Evolutionary conservation across 2,888 invertebrate genomes (phyloP), one percentile per base, ranked within the genome.

Genomic region (Phytoseiulus persimilis): DNA sequence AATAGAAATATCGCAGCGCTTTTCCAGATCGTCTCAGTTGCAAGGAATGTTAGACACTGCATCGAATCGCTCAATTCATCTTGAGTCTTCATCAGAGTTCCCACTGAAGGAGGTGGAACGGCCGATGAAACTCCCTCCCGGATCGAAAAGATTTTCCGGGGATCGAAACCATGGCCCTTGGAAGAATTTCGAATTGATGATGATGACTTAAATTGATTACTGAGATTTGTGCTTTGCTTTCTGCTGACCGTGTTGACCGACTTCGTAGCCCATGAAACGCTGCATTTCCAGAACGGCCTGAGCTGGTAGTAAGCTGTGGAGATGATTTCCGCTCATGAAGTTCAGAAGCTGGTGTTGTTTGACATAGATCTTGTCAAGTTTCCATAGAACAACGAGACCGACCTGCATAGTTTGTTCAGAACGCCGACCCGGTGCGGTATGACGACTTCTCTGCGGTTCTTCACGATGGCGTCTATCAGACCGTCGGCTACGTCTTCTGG

Each of bases 401-500:
- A 87, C n/a, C 33, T 87, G n/a, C 32, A 31, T 0, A 87, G 32
- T 6, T 87, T 87, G 18, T 87, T 87, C 32, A 87, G 6, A 11
- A 32, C n/a, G 18, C 87, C 87, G 32, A 87, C 87, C 9, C 45
- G 33, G 14, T 3, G 28, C n/a, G 91, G 91, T 28, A 91, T 65
- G 6, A 90, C 90, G 28, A 91, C 46, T 11, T 90, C 31, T 83
- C 90, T 84, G 18, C 90, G 90, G 5, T 90, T 83, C 32, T 32
- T 90, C 83, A 90, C 89, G 18, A 91, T 83, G 2, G 90, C 90
- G 5, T 90, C 65, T 0, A 90, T 83, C 9, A 91, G 90, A 11
- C 89, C 89, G 9, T 83, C 87, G 3, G 90, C 90, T 23, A 90
- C 87, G n/a, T 89, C 45, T 83, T 90, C 83, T 3, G 90, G 90